Base-by-base conservation (phyloP, 2,113 vertebrate genomes). In the Petrocephalus zakoni region DNA sequence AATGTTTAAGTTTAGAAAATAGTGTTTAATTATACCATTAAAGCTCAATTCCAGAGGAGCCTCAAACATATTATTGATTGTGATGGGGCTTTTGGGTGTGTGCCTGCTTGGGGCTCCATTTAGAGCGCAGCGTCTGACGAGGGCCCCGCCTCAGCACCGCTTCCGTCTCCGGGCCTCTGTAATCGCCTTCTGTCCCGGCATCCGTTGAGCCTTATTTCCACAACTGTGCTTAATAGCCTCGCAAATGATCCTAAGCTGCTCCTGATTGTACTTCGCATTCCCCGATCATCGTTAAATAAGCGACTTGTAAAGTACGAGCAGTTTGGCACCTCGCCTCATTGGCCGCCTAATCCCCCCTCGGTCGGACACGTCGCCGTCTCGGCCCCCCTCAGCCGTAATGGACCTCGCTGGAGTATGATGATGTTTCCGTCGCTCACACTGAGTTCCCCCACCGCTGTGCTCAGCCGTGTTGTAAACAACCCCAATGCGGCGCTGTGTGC, bases 11-110 rank as follows among this genome's bases (percentile, higher is more conserved):
- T 88, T 37, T 61, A 88, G 88, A 88, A 93, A 78, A 88, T 37
- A 87, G 42, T 90, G 91, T 89, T 91, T 93, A 91, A 93, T 93
- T 93, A 93, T 91, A 90, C 90, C 90, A 91, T 92, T 92, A 92
- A 91, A 91, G 92, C 89, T 87, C 89, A 91, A 93, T 93, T 92
- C 58, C 84, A 53, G 49, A 86, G 49, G 29, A 13, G 81, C 51
- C 88, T 88, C 17, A 52, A 75, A 78, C 64, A 88, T 55, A 46
- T 29, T 83, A 52, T 82, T 88, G 49, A 56, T 49, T 88, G 19
- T 89, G 52, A 86, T 75, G 17, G 37, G 47, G 47, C 88, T 64
- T 85, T 86, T 86, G 88, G 88, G 84, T 86, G 88, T 53, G 86
- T 55, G 56, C 19, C 5, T 61, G 86, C 34, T 47, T 68, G 61